phyloP scores from a whole-genome alignment of 2,888 invertebrate species.

The Exocentrus adspersus region DNA sequence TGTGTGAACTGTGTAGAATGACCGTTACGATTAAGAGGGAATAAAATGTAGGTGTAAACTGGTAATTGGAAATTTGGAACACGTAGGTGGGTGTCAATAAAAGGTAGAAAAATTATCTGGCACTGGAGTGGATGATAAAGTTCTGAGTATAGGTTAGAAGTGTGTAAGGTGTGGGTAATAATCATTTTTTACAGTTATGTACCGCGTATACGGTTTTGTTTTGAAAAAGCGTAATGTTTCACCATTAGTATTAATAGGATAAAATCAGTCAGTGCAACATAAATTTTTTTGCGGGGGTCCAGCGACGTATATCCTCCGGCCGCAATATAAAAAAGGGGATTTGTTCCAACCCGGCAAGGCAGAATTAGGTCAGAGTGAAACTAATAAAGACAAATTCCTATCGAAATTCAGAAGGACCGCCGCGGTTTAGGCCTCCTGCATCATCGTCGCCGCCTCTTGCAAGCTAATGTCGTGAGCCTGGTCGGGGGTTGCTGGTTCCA shows the following conservation, averaged over 20 bases:
- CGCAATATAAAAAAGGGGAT: slow-evolving; percentile 21
- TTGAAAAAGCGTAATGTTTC: background rate
- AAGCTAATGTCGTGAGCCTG: slow-evolving; percentile 19
- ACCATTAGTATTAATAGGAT: slow-evolving; percentile 17
- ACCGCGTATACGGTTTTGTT: no score
- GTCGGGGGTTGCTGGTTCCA: slow-evolving; percentile 26
- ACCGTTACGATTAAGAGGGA: background rate
- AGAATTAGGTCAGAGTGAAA: slow-evolving; percentile 26
- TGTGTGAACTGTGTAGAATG: background rate
- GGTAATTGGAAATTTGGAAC: no score
- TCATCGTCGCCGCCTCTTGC: slow-evolving; percentile 17
- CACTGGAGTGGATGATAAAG: no score
- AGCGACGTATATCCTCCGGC: slow-evolving; percentile 15
- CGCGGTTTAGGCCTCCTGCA: slow-evolving; percentile 20
- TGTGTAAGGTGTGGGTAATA: no score
- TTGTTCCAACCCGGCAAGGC: background rate
- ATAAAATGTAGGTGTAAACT: no score
- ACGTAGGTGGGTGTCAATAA: no score
- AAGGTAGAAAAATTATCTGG: no score
- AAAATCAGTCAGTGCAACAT: background rate
- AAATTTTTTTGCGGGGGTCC: slow-evolving; percentile 13
- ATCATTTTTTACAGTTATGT: no score
- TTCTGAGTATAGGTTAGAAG: no score
- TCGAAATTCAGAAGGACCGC: slow-evolving; percentile 17
- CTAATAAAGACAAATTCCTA: slow-evolving; percentile 26